A percentile compares a stretch with the other conserved stretches of the same genome.
Evolutionary conservation across 2,888 invertebrate species (phyloP).

Genomic region (Mesoligia furuncula): DNA sequence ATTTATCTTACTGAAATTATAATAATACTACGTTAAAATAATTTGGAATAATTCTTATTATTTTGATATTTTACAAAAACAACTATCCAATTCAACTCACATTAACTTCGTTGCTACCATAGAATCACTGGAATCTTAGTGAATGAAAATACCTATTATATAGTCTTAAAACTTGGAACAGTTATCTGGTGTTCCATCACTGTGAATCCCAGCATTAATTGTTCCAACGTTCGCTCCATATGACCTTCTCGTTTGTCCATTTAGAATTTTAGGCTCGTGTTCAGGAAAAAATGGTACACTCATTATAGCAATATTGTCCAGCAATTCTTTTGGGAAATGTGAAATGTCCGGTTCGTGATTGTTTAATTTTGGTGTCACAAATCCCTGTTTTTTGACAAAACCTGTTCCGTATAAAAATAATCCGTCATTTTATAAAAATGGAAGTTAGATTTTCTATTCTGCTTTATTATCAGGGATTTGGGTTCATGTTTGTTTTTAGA

Average conservation of each 20-base stretch:
- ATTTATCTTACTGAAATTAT: constrained; percentile 24
- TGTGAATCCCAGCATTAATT: constrained; percentile 70
- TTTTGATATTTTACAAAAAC: background rate
- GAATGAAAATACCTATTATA: background rate
- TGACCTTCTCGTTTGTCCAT: constrained; percentile 71
- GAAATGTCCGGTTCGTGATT: constrained; percentile 56
- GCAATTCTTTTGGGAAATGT: constrained; percentile 66
- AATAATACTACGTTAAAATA: background rate
- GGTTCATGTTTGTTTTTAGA: constrained; percentile 54
- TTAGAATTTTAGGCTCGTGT: constrained; percentile 62
- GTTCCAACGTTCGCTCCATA: constrained; percentile 65
- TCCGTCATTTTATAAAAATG: constrained; percentile 38
- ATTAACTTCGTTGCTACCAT: background rate
- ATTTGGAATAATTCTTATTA: background rate
- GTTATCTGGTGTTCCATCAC: constrained; percentile 4
- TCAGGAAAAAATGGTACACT: constrained; percentile 62
- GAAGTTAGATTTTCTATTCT: constrained; percentile 45
- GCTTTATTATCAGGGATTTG: constrained; percentile 43
- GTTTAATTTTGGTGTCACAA: constrained; percentile 56
- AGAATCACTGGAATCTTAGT: background rate
- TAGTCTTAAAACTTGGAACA: background rate
- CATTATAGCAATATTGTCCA: constrained; percentile 65
- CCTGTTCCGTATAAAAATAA: constrained; percentile 33
- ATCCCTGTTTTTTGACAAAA: constrained; percentile 35
- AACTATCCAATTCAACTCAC: background rate